Conservation (phyloP, 2,888 invertebrate species). For the Zeuzera pyrina region DNA sequence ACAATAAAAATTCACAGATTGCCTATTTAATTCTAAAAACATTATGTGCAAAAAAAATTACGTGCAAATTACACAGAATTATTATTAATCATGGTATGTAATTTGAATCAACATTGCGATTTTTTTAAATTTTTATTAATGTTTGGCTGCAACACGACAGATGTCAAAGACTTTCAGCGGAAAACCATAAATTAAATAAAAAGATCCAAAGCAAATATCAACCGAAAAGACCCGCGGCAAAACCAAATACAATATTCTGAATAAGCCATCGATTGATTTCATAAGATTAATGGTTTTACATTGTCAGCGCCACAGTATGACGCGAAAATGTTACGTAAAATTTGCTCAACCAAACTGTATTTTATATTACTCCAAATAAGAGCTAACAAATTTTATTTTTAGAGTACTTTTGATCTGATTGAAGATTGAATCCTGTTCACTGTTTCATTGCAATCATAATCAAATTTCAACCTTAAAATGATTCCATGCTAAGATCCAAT, state of each 20-base stretch:
- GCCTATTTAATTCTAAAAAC: too few relatives aligned
- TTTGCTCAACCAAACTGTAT: constrained; percentile 51
- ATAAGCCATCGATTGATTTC: constrained; percentile 74
- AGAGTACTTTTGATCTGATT: constrained; percentile 44
- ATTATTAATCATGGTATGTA: too few relatives aligned
- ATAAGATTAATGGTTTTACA: constrained; percentile 71
- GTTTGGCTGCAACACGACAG: constrained; percentile 49
- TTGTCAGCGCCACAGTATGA: constrained; percentile 68
- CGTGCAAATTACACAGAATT: too few relatives aligned
- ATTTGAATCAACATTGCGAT: too few relatives aligned
- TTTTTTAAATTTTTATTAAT: too few relatives aligned
- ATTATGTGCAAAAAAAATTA: too few relatives aligned
- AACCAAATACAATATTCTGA: constrained; percentile 71
- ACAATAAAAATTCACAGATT: too few relatives aligned
- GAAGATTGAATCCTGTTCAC: constrained; percentile 44
- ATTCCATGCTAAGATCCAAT: constrained; percentile 16
- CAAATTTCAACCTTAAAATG: constrained; percentile 22
- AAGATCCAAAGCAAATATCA: constrained; percentile 68
- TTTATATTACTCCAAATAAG: constrained; percentile 42
- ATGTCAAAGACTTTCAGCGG: constrained; percentile 49
- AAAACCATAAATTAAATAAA: constrained; percentile 62
- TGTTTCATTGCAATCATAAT: constrained; percentile 25
- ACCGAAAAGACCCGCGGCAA: constrained; percentile 60
- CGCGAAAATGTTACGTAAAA: constrained; percentile 40
- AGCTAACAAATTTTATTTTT: constrained; percentile 43